Evolutionary conservation across 1,140 invertebrate genomes (phyloP).

Genomic region (Apis florea): DNA sequence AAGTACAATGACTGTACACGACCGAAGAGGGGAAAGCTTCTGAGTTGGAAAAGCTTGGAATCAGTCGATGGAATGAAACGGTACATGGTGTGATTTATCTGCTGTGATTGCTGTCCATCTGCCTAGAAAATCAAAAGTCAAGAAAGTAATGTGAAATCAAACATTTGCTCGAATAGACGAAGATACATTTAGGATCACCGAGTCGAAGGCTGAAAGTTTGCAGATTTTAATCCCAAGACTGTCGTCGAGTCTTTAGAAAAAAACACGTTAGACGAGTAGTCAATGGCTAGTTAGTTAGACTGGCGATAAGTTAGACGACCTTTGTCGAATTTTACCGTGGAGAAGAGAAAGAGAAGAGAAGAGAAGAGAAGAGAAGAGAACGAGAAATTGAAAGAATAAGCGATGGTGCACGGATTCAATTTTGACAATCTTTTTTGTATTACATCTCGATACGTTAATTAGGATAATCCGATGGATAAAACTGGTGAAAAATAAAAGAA

Average conservation of each 20-base stretch:
- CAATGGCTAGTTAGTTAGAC: constrained; percentile 53
- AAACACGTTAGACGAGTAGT: constrained; percentile 33
- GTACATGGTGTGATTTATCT: too few relatives aligned
- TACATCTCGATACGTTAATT: constrained; percentile 68
- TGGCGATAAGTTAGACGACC: background rate
- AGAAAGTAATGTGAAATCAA: background rate
- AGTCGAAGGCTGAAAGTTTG: background rate
- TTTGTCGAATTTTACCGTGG: background rate
- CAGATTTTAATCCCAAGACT: constrained; percentile 3
- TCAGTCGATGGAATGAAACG: background rate
- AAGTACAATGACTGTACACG: background rate
- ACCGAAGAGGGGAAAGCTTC: background rate
- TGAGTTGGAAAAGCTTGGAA: background rate
- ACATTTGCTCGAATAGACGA: background rate
- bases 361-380: constrained; percentile 31
- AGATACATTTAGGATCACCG: background rate
- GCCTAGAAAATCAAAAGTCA: background rate
- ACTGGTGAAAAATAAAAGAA: background rate
- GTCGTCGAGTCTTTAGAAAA: background rate
- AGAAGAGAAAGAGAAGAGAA: constrained; percentile 32
- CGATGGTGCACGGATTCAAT: constrained; percentile 69
- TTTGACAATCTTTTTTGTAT: constrained; percentile 79
- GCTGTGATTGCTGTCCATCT: background rate
- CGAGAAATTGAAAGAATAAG: constrained; percentile 13
- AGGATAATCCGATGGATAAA: constrained; percentile 39